phyloP scores from a whole-genome alignment of 1,140 invertebrate genomes.

The Phenacoccus solenopsis region DNA sequence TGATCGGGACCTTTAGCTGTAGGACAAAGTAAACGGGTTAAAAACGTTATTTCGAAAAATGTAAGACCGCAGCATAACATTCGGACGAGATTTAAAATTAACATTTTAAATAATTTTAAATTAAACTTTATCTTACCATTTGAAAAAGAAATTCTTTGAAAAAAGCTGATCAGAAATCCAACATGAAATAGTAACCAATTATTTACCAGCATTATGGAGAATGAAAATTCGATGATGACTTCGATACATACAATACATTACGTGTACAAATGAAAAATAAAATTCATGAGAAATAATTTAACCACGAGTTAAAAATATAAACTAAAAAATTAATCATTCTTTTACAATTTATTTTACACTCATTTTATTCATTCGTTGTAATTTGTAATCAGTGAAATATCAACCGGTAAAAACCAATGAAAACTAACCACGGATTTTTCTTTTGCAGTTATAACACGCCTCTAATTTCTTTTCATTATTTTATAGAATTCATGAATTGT shows the following conservation, averaged over 20 bases:
- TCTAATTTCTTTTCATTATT: not conserved
- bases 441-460: not conserved
- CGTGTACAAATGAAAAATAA: not conserved
- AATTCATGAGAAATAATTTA: not conserved
- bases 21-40: not conserved
- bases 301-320: no score
- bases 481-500: no score
- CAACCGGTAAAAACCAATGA: conserved; percentile 12
- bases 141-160: not conserved
- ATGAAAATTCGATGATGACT: not conserved
- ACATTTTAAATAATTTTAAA: not conserved
- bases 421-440: not conserved
- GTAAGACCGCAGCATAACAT: not conserved
- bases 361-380: not conserved
- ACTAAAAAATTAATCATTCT: not conserved
- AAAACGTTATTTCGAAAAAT: not conserved
- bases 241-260: not conserved
- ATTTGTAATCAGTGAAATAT: not conserved
- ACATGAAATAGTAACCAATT: not conserved
- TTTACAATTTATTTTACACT: not conserved
- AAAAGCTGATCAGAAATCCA: not conserved
- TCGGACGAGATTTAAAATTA: not conserved
- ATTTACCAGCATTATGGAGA: not conserved
- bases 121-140: not conserved
- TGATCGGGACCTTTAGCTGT: conserved; percentile 43